Percentiles rank a stretch among this genome's conserved stretches.
Conservation (phyloP, 2,888 invertebrate genomes). For the Ptychoptera albimana region DNA sequence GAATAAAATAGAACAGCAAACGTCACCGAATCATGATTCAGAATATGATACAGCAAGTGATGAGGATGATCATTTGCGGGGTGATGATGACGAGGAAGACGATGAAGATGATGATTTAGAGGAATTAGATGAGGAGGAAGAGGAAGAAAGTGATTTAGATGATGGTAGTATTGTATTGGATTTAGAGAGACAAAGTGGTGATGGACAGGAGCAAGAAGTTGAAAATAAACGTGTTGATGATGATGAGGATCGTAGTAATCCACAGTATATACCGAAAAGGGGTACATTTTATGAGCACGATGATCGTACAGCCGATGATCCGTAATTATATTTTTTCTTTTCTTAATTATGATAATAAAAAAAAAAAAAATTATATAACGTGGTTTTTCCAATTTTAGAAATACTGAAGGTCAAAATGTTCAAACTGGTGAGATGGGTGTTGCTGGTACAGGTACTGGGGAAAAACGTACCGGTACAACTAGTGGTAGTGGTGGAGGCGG, state of each 20-base stretch:
- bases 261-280: constrained; percentile 90
- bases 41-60: constrained; percentile 32
- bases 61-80: constrained; percentile 17
- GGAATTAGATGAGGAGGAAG: constrained; percentile 5
- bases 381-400: not conserved
- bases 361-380: not conserved
- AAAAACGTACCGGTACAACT: constrained; percentile 8
- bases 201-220: constrained; percentile 40
- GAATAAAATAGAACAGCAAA: constrained; percentile 1
- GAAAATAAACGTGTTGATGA: constrained; percentile 67
- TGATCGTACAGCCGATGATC: constrained; percentile 62
- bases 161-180: constrained; percentile 8
- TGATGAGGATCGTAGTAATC: constrained; percentile 89
- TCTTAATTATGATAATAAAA: constrained; percentile 3
- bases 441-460: not conserved
- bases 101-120: constrained; percentile 11
- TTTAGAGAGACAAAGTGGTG: constrained; percentile 48
- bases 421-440: no score
- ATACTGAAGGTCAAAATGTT: constrained; percentile 1
- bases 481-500: constrained; percentile 18
- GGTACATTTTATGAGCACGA: constrained; percentile 97
- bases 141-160: constrained; percentile 7
- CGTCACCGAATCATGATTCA: constrained; percentile 22
- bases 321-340: constrained; percentile 27
- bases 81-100: constrained; percentile 14